A percentile compares a stretch with the other conserved stretches of the same genome.
These are phyloP conservation scores for Rattus norvegicus DNA, from an alignment of 2,113 vertebrate species.

Conservation along the genomic window GRCr8 NC_086019.1:30151001-30151500, in stretches of 20 bases:
- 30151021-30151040: not conserved
- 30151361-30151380: not conserved
- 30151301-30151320: not conserved
- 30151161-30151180: not conserved
- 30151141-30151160: not conserved
- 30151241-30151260: not conserved
- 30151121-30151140: slow-evolving; percentile 10
- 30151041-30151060: too few species aligned
- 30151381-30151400: not conserved
- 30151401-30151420: not conserved
- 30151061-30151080: too few species aligned
- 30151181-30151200: not conserved
- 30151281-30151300: not conserved
- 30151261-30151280: not conserved
- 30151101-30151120: not conserved
- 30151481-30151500: not conserved
- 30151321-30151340: not conserved
- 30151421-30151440: not conserved
- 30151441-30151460: not conserved
- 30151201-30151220: not conserved
- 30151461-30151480: not conserved
- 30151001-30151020: not conserved
- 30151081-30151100: too few species aligned
- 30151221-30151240: not conserved
- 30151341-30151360: not conserved